A percentile compares a stretch with the other conserved stretches of the same genome.
Conservation (phyloP, 2,888 invertebrate genomes). For the Aplocera efformata region DNA sequence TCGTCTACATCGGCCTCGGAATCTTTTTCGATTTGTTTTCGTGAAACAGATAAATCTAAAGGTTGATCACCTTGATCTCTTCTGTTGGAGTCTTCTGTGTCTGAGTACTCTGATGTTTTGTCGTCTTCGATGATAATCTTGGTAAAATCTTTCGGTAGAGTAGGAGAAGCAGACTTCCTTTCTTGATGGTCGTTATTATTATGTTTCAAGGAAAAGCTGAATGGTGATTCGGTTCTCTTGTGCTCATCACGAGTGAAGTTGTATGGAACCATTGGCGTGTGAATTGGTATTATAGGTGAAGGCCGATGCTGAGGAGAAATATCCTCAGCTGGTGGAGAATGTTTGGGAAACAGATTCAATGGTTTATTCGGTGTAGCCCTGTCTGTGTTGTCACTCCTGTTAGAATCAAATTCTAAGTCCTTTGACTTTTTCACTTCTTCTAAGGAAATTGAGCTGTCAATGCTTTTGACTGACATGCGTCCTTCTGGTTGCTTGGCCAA, state of each 20-base stretch:
- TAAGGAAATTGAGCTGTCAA: conserved; percentile 66
- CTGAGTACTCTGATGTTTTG: conserved; percentile 58
- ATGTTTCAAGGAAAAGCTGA: conserved; percentile 55
- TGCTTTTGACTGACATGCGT: conserved; percentile 66
- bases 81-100: conserved; percentile 55
- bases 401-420: conserved; percentile 54
- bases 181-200: conserved; percentile 54
- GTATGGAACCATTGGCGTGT: conserved; percentile 55
- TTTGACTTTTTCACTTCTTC: conserved; percentile 64
- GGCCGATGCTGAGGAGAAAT: conserved; percentile 82
- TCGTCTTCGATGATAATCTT: conserved; percentile 53
- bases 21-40: conserved; percentile 73
- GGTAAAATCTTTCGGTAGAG: conserved; percentile 61
- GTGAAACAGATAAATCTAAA: conserved; percentile 85
- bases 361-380: conserved; percentile 80
- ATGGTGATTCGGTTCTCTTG: conserved; percentile 58
- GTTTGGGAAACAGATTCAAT: conserved; percentile 70
- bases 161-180: conserved; percentile 49
- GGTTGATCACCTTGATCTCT: conserved; percentile 83
- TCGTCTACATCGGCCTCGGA: conserved; percentile 64
- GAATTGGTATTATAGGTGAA: conserved; percentile 83
- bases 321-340: conserved; percentile 85
- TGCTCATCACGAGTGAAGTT: conserved; percentile 56
- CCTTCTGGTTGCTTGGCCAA: conserved; percentile 74
- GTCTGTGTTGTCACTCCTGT: conserved; percentile 58